phyloP scores from a whole-genome alignment of 2,113 vertebrate species.

The Thymallus thymallus region DNA sequence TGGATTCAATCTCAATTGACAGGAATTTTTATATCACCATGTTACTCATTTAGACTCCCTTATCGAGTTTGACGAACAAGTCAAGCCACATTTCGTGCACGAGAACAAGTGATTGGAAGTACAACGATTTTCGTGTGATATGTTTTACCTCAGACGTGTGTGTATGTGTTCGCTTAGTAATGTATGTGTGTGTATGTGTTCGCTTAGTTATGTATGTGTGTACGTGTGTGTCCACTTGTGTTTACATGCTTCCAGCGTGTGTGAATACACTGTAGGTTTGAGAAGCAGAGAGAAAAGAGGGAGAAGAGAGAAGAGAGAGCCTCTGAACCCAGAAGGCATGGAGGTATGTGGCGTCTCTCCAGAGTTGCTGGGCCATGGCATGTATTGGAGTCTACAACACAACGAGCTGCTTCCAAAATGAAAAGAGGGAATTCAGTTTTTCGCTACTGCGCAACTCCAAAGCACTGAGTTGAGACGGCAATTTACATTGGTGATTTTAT shows the following conservation, averaged over 20 bases:
- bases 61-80: too few species aligned
- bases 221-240: background rate
- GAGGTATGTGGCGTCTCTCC: constrained; percentile 16
- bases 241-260: too few species aligned
- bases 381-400: constrained; percentile 42
- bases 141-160: background rate
- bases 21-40: too few species aligned
- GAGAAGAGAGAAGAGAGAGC: constrained; percentile 1
- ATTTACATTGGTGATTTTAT: constrained; percentile 64
- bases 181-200: too few species aligned
- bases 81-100: too few species aligned
- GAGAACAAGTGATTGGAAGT: too few species aligned
- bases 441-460: constrained; percentile 63
- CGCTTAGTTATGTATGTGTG: background rate
- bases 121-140: too few species aligned
- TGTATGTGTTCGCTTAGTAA: too few species aligned
- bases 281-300: background rate
- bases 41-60: too few species aligned
- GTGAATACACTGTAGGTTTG: background rate
- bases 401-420: constrained; percentile 61
- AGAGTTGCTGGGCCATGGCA: constrained; percentile 41
- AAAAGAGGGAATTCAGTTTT: constrained; percentile 64
- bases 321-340: constrained; percentile 8
- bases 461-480: constrained; percentile 57
- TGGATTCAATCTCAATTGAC: too few species aligned